Base-by-base conservation (phyloP, 2,888 invertebrate genomes). In the Taenaris catops region DNA sequence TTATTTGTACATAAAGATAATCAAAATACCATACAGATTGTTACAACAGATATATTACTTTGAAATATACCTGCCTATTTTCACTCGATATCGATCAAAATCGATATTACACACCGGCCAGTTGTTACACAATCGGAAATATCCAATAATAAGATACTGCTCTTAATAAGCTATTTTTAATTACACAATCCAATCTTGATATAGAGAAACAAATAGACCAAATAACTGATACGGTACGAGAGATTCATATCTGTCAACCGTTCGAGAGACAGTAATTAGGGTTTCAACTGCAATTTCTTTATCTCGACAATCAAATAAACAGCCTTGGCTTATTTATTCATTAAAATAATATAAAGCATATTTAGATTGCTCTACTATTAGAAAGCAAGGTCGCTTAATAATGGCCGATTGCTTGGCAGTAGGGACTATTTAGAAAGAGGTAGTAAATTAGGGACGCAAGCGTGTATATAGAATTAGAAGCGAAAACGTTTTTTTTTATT, bases 321-420 rank as follows among this genome's bases (percentile, higher is more conserved):
- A 64, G 60, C 81, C 81, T 83, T 83, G 79, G 67, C 53, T 58
- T 66, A 68, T 68, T 66, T 71, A 64, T 63, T 79, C 74, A 80
- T 80, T 83, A 79, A 75, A 79, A 72, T 70, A 46, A 48, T 70
- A 64, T 72, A 71, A 73, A 64, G 63, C 59, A 53, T 59, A 55
- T 53, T 65, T 49, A 59, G 59, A 63, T 61, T 56, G 60, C 53
- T 50, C 48, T 56, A 51, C 54, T 68, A 63, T 76, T 83, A 74
- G 84, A 84, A 84, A 83, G 84, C 75, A 84, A 84, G 84, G 84
- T 71, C 73, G 51, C 46, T 41, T 46, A 40, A 47, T 46, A 49
- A 48, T 38, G 20, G 31, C 17, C 41, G 21, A 32, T 25, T 25
- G 40, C 25, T 23, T 12, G 24, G 24, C 7, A 25, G 18, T 32